Evolutionary conservation across 2,113 vertebrate species (phyloP).

Genomic region (Amphilophus citrinellus): DNA sequence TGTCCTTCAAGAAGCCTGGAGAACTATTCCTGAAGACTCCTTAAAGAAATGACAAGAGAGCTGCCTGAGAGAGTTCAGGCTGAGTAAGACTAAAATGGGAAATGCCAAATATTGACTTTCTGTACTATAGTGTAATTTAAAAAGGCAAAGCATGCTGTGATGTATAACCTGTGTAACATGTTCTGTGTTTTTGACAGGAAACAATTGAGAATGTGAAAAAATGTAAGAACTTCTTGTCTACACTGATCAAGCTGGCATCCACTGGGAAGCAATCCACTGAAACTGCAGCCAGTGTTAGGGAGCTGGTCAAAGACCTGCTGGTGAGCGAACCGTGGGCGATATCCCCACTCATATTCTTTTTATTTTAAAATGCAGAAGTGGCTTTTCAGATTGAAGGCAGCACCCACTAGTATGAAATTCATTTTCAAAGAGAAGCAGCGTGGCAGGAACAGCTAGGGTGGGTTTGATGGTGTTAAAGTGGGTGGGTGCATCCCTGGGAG

Average conservation of each 20-base stretch:
- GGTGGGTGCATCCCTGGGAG: neutral
- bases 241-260: slow-evolving; percentile 96
- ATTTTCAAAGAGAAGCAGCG: neutral
- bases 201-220: slow-evolving; percentile 99
- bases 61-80: neutral
- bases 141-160: neutral
- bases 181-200: slow-evolving; percentile 82
- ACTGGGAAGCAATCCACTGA: slow-evolving; percentile 94
- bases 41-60: neutral
- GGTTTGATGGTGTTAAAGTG: neutral
- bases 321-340: slow-evolving; percentile 78
- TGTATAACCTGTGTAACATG: too few species aligned
- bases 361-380: neutral
- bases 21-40: neutral
- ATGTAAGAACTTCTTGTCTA: slow-evolving; percentile 97
- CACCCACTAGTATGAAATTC: neutral
- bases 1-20: neutral
- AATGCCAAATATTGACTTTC: too few species aligned
- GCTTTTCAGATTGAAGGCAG: neutral
- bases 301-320: slow-evolving; percentile 94
- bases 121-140: neutral
- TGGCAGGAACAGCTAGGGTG: neutral
- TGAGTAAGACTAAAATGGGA: neutral
- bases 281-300: slow-evolving; percentile 93
- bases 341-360: neutral